Conservation (phyloP, 30 jellyfish, hydroid and myxozoan species). For the Mastigias papua region DNA sequence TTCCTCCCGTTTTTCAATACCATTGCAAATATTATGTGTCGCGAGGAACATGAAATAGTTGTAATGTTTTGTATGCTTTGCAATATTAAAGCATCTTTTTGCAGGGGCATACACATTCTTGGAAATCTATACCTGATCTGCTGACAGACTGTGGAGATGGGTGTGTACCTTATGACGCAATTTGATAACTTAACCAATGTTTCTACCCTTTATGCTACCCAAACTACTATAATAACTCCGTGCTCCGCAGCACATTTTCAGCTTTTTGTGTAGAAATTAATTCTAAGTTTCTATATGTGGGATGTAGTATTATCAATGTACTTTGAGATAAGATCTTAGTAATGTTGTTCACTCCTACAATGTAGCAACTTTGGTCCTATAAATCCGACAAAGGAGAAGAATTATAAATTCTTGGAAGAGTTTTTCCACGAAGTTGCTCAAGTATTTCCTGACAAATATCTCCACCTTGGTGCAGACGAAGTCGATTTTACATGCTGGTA, state of each 20-base stretch:
- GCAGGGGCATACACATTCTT: conserved; percentile 75
- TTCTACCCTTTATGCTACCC: too few species aligned
- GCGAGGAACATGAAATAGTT: neutral
- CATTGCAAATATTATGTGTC: too few species aligned
- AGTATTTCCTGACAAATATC: conserved; percentile 86
- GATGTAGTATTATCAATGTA: too few species aligned
- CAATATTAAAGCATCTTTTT: neutral
- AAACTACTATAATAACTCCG: too few species aligned
- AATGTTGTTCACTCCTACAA: neutral
- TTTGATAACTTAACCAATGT: neutral
- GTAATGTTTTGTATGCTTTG: neutral
- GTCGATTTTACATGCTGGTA: conserved; percentile 94
- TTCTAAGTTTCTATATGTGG: too few species aligned
- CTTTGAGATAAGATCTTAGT: too few species aligned
- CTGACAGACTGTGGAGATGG: conserved; percentile 85
- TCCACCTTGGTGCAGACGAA: conserved; percentile 96
- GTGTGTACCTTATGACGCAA: conserved; percentile 2
- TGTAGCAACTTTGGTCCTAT: conserved; percentile 84
- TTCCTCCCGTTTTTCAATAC: too few species aligned
- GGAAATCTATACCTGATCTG: conserved; percentile 87
- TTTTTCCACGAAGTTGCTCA: conserved; percentile 79
- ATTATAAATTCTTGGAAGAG: conserved; percentile 69
- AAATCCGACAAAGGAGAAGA: conserved; percentile 79
- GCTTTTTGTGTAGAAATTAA: too few species aligned
- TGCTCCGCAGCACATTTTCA: too few species aligned